Evolutionary conservation across 2,888 invertebrate genomes (phyloP), one percentile per base, ranked within the genome.

Genomic region (Himalopsyche tibetana): DNA sequence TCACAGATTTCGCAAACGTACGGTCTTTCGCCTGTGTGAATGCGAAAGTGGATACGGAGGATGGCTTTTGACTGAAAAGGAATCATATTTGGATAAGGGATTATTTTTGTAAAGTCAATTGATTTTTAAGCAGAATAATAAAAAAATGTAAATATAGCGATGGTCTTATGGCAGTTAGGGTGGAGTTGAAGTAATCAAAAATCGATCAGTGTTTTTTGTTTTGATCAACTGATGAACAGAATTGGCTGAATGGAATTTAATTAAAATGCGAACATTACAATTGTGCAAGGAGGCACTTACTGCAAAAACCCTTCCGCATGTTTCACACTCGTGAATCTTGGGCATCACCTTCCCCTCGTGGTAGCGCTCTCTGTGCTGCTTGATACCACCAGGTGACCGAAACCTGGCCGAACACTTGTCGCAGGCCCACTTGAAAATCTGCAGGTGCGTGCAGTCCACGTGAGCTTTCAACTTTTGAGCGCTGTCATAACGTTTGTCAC

Each of bases 231-330:
- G 9, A 17, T 56, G 8, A 56, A n/a, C 9, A 28, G 28, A 28
- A 28, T 0, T 28, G 28, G 28, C 2, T 28, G 28, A 28, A 28
- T 2, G 28, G 28, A 28, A 28, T 28, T 28, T 2, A 28, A 28
- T 28, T 28, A 2, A 28, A 28, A 28, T 28, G 2, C 28, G 28
- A 28, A 28, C 28, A 28, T 28, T 28, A 28, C 28, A 28, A 28
- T 28, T 28, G 28, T 28, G n/a, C n/a, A 19, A 63, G 12, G 3
- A 51, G 51, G 4, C 4, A 40, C 82, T 80, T 55, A 86, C 86
- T 4, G 82, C 36, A 55, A 86, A 86, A n/a, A 79, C 81, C 55
- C 83, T 83, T 9, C 82, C 84, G 45, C 86, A 86, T 4, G 38
- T 38, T 1, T 38, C n/a, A 28, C 86, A 86, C 56, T n/a, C 80